A percentile compares a stretch with the other conserved stretches of the same genome.
Evolutionary conservation across 2,113 vertebrate species (phyloP).

Genomic region (Trachemys scripta): DNA sequence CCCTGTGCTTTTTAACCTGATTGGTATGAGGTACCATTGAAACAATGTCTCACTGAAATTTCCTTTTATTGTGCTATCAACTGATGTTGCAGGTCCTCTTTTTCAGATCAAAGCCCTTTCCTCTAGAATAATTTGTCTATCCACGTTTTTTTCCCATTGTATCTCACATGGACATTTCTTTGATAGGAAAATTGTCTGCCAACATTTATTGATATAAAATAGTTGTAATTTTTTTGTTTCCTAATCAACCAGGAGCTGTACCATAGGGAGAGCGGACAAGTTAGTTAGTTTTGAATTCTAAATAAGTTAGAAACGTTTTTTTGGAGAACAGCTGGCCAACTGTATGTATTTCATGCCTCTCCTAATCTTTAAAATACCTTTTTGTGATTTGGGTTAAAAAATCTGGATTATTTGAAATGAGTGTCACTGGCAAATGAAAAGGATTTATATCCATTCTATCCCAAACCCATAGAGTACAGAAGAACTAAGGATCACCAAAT

Average conservation of each 20-base stretch:
- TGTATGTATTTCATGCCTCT: not conserved
- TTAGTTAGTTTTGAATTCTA: not conserved
- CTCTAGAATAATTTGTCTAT: not conserved
- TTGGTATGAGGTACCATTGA: not conserved
- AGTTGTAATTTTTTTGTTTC: not conserved
- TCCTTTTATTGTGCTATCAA: not conserved
- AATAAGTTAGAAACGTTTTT: not conserved
- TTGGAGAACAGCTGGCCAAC: not conserved
- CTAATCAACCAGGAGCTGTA: not conserved
- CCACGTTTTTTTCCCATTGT: not conserved
- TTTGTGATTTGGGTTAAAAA: not conserved
- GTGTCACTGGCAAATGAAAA: not conserved
- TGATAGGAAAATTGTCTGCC: not conserved
- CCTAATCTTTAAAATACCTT: not conserved
- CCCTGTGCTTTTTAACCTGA: not conserved
- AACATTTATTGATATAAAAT: not conserved
- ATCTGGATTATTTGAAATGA: not conserved
- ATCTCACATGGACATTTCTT: not conserved
- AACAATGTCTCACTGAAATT: not conserved
- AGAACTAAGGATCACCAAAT: no score
- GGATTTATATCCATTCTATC: not conserved
- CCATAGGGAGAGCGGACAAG: not conserved
- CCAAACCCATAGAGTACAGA: not conserved
- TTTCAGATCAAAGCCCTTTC: not conserved
- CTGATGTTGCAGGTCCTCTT: not conserved